phyloP scores from a whole-genome alignment of 2,797 vertebrate genomes.

The Streptopelia turtur region DNA sequence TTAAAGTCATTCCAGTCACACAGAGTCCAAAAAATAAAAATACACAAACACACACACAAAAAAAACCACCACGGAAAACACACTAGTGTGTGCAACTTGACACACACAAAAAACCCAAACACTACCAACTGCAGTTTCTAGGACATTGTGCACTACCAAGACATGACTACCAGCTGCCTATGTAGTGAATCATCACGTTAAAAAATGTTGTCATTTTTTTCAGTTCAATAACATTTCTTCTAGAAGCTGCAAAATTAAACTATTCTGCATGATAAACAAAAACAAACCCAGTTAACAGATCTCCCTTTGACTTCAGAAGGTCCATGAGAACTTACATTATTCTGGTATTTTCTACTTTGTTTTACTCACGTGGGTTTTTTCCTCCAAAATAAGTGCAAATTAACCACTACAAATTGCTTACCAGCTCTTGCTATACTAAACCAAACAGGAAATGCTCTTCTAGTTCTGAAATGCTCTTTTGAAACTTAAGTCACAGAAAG shows the following conservation, averaged over 20 bases:
- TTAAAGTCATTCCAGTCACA: neutral
- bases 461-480: neutral
- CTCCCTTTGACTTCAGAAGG: neutral
- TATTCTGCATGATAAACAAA: neutral
- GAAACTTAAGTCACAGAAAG: constrained; percentile 3
- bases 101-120: neutral
- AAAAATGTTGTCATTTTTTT: neutral
- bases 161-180: constrained; percentile 53
- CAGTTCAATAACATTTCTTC: neutral
- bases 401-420: neutral
- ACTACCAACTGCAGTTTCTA: constrained; percentile 46
- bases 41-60: neutral
- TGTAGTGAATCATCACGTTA: constrained; percentile 43
- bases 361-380: neutral
- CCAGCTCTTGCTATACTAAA: neutral
- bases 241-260: constrained; percentile 30
- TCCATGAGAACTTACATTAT: neutral
- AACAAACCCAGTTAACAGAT: neutral
- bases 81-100: neutral
- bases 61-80: neutral
- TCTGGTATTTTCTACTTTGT: neutral
- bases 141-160: constrained; percentile 47
- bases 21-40: neutral
- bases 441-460: neutral
- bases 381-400: neutral